Conservation (phyloP, 2,888 invertebrate genomes). For the Caenorhabditis imperialis region DNA sequence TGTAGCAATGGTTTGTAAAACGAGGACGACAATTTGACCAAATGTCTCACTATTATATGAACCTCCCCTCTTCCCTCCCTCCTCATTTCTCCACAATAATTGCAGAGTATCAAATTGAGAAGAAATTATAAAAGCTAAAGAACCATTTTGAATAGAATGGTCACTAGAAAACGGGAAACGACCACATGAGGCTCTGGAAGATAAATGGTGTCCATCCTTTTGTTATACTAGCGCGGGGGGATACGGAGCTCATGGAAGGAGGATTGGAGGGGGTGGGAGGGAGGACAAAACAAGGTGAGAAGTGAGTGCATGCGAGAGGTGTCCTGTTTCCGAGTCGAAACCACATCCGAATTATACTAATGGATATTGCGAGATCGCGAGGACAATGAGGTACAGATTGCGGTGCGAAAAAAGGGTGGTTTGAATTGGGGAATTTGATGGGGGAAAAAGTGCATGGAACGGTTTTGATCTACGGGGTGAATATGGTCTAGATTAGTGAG, state of each 20-base stretch:
- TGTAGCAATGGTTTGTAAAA: no score
- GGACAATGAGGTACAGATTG: no score
- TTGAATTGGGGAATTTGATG: no score
- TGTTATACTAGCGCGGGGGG: neutral
- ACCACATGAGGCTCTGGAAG: conserved; percentile 29
- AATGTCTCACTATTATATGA: conserved; percentile 51
- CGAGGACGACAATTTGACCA: conserved; percentile 47
- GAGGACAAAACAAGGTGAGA: conserved; percentile 48
- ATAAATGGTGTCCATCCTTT: neutral
- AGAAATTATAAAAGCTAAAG: conserved; percentile 27
- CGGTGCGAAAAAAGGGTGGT: no score
- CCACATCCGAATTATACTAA: conserved; percentile 48
- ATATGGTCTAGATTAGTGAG: no score
- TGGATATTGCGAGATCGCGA: conserved; percentile 9
- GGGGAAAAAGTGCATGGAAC: no score
- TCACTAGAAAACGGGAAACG: conserved; percentile 8
- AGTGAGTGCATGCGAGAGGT: conserved; percentile 45
- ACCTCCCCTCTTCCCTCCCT: no score
- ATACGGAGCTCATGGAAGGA: conserved; percentile 8
- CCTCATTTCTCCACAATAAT: no score
- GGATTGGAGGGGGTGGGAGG: no score
- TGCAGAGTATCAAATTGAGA: conserved; percentile 41
- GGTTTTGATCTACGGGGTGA: no score
- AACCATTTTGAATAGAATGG: no score
- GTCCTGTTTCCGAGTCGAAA: conserved; percentile 47